Base-by-base conservation (phyloP, 2,888 invertebrate genomes). In the Vesta saturnalis region DNA sequence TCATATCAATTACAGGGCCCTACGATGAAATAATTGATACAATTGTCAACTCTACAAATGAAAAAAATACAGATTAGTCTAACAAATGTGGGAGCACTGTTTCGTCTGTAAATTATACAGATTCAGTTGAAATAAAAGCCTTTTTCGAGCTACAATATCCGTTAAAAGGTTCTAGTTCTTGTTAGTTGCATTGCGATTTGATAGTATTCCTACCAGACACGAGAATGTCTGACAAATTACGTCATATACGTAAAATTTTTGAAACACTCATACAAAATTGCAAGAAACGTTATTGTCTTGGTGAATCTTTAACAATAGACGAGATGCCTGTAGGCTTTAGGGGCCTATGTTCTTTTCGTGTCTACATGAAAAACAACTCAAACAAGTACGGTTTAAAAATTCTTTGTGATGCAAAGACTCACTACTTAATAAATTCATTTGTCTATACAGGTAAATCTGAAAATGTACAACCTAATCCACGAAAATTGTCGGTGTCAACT, bases 81-180 rank as follows among this genome's bases (percentile, higher is more conserved):
- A 5, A 23, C 8, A 23, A 23, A 23, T 23, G 8, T 8, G 23
- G 23, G 68, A n/a, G n/a, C n/a, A n/a, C n/a, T n/a, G n/a, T n/a
- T n/a, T n/a, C n/a, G n/a, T n/a, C n/a, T n/a, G n/a, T n/a, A n/a
- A n/a, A n/a, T n/a, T n/a, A n/a, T n/a, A n/a, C n/a, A n/a, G n/a
- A 73, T 67, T 47, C 64, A 23, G 69, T 64, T 30, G 69, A 76
- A 64, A 30, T 76, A 10, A 70, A 68, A 58, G 74, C 71, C 46
- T 73, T 74, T 60, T 18, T 76, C 18, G 75, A 56, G 59, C 49
- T 18, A 65, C 69, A 15, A 76, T 77, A 71, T 70, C 65, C n/a
- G 23, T 58, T 52, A 73, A 73, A 49, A 46, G 72, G 30, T 73
- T 75, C 69, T 16, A 52, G 19, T 35, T 70, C 35, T 19, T 77